phyloP scores from a whole-genome alignment of 2,113 vertebrate genomes.

The Dromiciops gliroides region DNA sequence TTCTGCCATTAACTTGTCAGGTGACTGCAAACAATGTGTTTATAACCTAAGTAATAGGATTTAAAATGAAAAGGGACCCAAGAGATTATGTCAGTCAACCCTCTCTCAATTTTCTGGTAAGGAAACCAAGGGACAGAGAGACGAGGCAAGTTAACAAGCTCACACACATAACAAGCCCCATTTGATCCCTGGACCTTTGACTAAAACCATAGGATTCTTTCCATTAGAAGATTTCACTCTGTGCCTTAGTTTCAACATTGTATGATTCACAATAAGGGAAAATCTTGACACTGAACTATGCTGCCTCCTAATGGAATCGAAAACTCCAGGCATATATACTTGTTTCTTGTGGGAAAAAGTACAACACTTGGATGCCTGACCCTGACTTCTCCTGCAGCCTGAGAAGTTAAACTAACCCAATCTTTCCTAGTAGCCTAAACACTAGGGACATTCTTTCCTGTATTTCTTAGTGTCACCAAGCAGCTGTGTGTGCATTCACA shows the following conservation, averaged over 20 bases:
- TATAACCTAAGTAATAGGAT: not conserved
- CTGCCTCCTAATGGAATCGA: slow-evolving; percentile 22
- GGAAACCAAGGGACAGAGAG: not conserved
- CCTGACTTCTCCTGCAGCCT: not conserved
- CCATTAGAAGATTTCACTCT: not conserved
- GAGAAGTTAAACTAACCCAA: not conserved
- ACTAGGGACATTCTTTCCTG: not conserved
- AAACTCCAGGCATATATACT: too few species aligned
- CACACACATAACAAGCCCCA: not conserved
- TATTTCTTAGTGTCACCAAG: not conserved
- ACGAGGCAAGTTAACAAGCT: not conserved
- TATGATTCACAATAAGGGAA: not conserved
- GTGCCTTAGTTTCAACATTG: not conserved
- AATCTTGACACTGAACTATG: not conserved
- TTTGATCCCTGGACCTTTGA: not conserved
- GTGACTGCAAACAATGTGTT: not conserved
- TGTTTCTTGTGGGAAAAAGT: not conserved
- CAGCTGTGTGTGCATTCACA: not conserved
- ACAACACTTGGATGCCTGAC: not conserved
- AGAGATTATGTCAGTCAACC: not conserved
- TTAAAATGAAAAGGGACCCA: not conserved
- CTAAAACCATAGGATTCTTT: not conserved
- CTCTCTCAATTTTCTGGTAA: not conserved
- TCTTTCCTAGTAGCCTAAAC: not conserved
- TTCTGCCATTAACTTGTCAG: not conserved